These are phyloP conservation scores for Bellardia bayeri DNA, from an alignment of 2,888 invertebrate genomes.

Conservation along the genomic window DNA sequence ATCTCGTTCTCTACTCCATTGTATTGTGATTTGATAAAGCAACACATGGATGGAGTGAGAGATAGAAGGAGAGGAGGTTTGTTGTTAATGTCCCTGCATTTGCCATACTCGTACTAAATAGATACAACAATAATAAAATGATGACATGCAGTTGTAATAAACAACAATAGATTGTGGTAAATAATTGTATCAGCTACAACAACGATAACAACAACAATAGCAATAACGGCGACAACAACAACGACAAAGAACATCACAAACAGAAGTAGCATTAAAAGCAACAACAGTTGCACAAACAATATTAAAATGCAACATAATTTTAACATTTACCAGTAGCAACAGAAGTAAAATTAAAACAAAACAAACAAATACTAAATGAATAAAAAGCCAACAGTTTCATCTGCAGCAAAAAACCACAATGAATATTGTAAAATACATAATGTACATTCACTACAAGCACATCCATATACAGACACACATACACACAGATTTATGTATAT, in stretches of 20 bases:
- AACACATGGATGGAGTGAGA: conserved; percentile 3
- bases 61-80: conserved; percentile 1
- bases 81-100: conserved; percentile 56
- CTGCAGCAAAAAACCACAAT: conserved; percentile 66
- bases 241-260: conserved; percentile 43
- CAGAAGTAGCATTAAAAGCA: conserved; percentile 56
- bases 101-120: conserved; percentile 53
- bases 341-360: conserved; percentile 42
- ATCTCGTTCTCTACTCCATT: conserved; percentile 40
- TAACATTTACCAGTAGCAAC: conserved; percentile 63
- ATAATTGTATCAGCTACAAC: conserved; percentile 66
- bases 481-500: neutral
- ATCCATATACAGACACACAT: neutral
- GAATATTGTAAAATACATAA: conserved; percentile 35
- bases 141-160: conserved; percentile 70
- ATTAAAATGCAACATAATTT: conserved; percentile 71
- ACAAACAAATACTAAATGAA: conserved; percentile 31
- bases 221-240: conserved; percentile 44
- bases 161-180: conserved; percentile 71
- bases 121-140: conserved; percentile 62
- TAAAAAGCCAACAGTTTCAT: conserved; percentile 50
- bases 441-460: conserved; percentile 10
- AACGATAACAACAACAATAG: conserved; percentile 28
- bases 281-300: conserved; percentile 63
- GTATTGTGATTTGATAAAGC: conserved; percentile 32